Evolutionary conservation across 1,140 invertebrate genomes (phyloP).

Genomic region (Aradophagus sp.): DNA sequence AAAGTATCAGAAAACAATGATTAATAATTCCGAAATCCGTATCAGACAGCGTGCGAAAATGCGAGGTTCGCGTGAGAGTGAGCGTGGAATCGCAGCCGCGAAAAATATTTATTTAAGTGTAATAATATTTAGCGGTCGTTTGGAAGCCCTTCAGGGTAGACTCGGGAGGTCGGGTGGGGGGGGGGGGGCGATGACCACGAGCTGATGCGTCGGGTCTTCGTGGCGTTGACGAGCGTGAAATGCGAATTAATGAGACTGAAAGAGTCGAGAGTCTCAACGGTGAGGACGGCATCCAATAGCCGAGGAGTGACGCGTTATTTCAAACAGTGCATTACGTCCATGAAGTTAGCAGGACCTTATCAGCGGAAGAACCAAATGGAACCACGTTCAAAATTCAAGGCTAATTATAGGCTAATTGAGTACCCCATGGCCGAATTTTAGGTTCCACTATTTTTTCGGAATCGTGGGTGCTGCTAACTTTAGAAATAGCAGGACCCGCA

Average conservation of each 20-base stretch:
- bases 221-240: constrained; percentile 60
- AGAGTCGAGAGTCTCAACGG: constrained; percentile 39
- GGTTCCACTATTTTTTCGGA: too few species aligned
- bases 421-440: too few species aligned
- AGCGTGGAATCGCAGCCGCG: constrained; percentile 39
- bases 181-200: constrained; percentile 50
- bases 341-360: too few species aligned
- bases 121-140: constrained; percentile 55
- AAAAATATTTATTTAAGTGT: constrained; percentile 58
- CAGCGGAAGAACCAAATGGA: too few species aligned
- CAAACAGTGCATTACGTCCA: constrained; percentile 34
- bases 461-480: too few species aligned
- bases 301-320: constrained; percentile 47
- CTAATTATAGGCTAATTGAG: too few species aligned
- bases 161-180: constrained; percentile 19
- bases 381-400: too few species aligned
- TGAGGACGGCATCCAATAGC: constrained; percentile 42
- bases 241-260: constrained; percentile 59
- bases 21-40: constrained; percentile 36
- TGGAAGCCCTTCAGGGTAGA: constrained; percentile 48
- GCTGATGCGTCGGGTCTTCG: constrained; percentile 50
- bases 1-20: too few species aligned
- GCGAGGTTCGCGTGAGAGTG: constrained; percentile 39
- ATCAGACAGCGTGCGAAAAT: constrained; percentile 47
- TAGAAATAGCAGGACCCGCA: too few species aligned